Evolutionary conservation across 2,888 invertebrate species (phyloP).

Genomic region (Drosophila setosimentum): DNA sequence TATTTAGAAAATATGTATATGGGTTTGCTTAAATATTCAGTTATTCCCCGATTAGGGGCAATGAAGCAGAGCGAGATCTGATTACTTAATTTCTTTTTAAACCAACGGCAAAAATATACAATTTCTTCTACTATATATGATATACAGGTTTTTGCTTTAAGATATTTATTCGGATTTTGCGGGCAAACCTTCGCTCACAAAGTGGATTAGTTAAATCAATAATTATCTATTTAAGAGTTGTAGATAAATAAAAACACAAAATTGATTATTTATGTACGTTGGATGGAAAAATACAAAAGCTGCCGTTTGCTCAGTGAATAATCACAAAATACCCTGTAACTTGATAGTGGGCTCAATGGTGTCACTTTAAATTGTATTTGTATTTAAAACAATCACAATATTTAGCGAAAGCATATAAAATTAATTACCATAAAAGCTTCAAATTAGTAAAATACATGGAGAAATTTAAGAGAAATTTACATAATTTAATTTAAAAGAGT

Average conservation of each 20-base stretch:
- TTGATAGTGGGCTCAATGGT: neutral
- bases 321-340: slow-evolving; percentile 32
- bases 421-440: neutral
- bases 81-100: slow-evolving; percentile 22
- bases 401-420: neutral
- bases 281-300: slow-evolving; percentile 39
- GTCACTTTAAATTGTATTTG: neutral
- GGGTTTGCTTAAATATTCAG: slow-evolving; percentile 54
- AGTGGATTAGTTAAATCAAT: slow-evolving; percentile 55
- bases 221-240: slow-evolving; percentile 48
- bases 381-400: neutral
- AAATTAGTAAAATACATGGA: neutral
- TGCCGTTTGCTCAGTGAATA: neutral
- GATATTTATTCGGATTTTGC: slow-evolving; percentile 29
- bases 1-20: slow-evolving; percentile 41
- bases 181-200: slow-evolving; percentile 35
- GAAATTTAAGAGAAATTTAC: neutral
- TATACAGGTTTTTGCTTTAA: slow-evolving; percentile 42
- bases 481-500: too few relatives aligned
- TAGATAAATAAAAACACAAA: slow-evolving; percentile 47
- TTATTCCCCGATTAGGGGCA: slow-evolving; percentile 42
- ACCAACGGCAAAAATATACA: slow-evolving; percentile 46
- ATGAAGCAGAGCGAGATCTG: slow-evolving; percentile 8
- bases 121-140: slow-evolving; percentile 33
- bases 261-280: slow-evolving; percentile 52